Evolutionary conservation across 1,140 invertebrate genomes (phyloP).

Genomic region (Chelonus insularis): DNA sequence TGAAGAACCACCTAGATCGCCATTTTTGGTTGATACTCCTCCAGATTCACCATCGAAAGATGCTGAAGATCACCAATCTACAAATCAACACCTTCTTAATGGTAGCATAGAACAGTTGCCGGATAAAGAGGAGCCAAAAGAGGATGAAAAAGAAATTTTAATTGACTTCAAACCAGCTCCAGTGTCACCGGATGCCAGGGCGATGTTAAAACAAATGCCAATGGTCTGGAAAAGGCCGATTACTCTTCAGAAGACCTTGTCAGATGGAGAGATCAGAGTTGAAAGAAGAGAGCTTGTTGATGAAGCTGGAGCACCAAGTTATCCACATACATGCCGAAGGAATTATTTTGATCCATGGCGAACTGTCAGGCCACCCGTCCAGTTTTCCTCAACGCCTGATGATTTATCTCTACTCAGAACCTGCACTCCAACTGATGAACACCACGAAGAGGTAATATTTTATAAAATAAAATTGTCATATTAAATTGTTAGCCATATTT

Average conservation of each 20-base stretch:
- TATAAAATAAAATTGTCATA: too few species aligned
- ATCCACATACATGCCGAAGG: constrained; percentile 54
- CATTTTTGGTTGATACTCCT: constrained; percentile 62
- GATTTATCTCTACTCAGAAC: constrained; percentile 53
- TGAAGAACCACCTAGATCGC: constrained; percentile 77
- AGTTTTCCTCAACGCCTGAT: constrained; percentile 59
- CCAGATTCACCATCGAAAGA: constrained; percentile 37
- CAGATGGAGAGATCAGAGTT: constrained; percentile 77
- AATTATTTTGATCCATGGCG: constrained; percentile 56
- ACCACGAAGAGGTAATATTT: constrained; percentile 52
- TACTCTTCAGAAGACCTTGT: constrained; percentile 75
- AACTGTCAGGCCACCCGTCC: constrained; percentile 48
- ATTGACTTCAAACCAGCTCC: constrained; percentile 82
- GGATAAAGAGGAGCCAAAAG: neutral
- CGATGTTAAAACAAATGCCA: constrained; percentile 56
- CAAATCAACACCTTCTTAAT: neutral
- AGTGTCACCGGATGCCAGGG: constrained; percentile 65
- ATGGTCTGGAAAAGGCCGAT: constrained; percentile 61
- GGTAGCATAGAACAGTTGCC: neutral
- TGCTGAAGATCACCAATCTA: too few species aligned
- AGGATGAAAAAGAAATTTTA: constrained; percentile 78
- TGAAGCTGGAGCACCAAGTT: constrained; percentile 54
- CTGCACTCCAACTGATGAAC: constrained; percentile 45
- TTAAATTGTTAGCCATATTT: too few species aligned
- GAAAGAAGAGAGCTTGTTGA: constrained; percentile 62